Evolutionary conservation across 2,113 vertebrate genomes (phyloP).

Genomic region (Entomyzon cyanotis): DNA sequence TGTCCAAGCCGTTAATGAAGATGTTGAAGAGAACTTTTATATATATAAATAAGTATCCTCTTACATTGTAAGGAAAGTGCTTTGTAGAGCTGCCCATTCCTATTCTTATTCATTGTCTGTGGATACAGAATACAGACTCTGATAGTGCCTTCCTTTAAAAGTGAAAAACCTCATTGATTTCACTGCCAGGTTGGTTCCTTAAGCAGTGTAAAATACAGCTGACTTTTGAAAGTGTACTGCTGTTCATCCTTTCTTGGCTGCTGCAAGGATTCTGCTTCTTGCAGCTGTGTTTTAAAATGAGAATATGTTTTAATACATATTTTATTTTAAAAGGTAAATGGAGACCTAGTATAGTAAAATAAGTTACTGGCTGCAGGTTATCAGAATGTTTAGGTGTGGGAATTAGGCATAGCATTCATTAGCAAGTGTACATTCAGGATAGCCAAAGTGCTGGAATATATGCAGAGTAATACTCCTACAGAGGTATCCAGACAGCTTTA

Average conservation of each 20-base stretch:
- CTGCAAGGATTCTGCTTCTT: not conserved
- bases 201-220: not conserved
- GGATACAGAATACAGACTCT: not conserved
- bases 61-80: not conserved
- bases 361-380: not conserved
- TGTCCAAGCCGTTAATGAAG: not conserved
- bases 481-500: constrained; percentile 40
- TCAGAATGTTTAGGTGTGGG: not conserved
- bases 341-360: not conserved
- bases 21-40: not conserved
- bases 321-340: constrained; percentile 31
- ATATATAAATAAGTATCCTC: not conserved
- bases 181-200: not conserved
- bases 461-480: constrained; percentile 18
- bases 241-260: not conserved
- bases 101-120: not conserved
- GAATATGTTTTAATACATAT: constrained; percentile 17
- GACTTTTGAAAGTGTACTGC: not conserved
- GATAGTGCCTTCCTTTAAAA: not conserved
- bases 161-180: not conserved
- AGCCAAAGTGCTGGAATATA: constrained; percentile 3
- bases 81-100: not conserved
- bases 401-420: not conserved
- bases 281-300: constrained; percentile 22
- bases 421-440: not conserved